A percentile compares a stretch with the other conserved stretches of the same genome.
These are phyloP conservation scores for Rugalucina vietnamica DNA, from an alignment of 2,888 invertebrate genomes.

Conservation along the genomic window DNA sequence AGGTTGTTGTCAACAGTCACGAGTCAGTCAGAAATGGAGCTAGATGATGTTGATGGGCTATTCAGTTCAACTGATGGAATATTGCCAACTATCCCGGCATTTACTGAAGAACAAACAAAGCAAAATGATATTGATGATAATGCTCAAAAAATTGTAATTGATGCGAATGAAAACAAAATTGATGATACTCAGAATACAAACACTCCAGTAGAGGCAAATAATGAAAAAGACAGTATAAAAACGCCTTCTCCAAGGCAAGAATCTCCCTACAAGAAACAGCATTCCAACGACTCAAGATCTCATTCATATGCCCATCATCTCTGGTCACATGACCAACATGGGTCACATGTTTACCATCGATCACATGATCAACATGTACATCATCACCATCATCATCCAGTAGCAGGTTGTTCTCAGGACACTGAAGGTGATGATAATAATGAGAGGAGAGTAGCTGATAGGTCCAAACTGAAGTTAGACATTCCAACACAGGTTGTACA, in stretches of 20 bases:
- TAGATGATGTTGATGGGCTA: background rate
- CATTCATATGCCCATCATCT: background rate
- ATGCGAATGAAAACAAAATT: background rate
- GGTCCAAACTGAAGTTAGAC: slow-evolving; percentile 62
- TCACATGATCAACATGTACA: background rate
- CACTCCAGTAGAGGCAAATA: background rate
- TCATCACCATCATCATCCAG: background rate
- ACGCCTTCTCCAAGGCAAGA: background rate
- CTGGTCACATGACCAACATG: background rate
- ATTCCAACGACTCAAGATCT: slow-evolving; percentile 4
- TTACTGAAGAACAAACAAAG: background rate
- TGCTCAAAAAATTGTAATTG: too few relatives aligned
- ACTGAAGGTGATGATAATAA: background rate
- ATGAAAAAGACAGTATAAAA: background rate
- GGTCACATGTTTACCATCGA: background rate
- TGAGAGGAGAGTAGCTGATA: slow-evolving; percentile 35
- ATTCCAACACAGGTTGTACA: slow-evolving; percentile 50
- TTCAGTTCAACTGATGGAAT: too few relatives aligned
- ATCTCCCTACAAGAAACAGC: background rate
- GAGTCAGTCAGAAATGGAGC: background rate
- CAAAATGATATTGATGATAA: background rate
- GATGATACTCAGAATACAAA: background rate
- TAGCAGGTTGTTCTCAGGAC: background rate
- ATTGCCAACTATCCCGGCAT: background rate
- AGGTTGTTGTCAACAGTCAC: slow-evolving; percentile 27